phyloP scores from a whole-genome alignment of 2,888 invertebrate species.

The Zootermopsis nevadensis region DNA sequence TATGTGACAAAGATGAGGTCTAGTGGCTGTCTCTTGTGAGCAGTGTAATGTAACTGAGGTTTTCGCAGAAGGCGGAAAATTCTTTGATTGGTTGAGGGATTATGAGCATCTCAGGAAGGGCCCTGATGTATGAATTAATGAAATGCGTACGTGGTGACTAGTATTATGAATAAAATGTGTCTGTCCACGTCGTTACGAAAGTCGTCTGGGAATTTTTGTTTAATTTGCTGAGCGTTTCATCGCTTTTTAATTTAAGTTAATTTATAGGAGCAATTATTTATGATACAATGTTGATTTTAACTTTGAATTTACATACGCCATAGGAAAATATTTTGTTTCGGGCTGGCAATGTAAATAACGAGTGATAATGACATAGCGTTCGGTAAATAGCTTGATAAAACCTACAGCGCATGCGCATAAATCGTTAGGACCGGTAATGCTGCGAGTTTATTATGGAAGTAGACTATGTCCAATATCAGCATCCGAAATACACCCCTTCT shows the following conservation, averaged over 20 bases:
- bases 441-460: conserved; percentile 11
- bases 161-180: no score
- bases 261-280: neutral
- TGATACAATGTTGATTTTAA: neutral
- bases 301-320: neutral
- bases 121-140: no score
- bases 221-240: no score
- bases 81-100: no score
- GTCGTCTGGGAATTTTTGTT: no score
- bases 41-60: no score
- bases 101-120: no score
- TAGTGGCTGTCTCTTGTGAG: no score
- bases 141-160: no score
- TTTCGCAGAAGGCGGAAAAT: no score
- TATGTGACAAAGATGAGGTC: no score
- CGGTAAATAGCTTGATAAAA: neutral
- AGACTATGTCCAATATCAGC: conserved; percentile 2
- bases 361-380: neutral
- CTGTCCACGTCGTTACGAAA: no score
- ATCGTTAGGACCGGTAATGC: neutral
- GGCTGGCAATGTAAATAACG: neutral
- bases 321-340: neutral
- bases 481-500: neutral
- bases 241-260: neutral
- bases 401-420: neutral